Base-by-base conservation (phyloP, 2,888 invertebrate genomes). In the Kuschelorhynchus macadamiae region DNA sequence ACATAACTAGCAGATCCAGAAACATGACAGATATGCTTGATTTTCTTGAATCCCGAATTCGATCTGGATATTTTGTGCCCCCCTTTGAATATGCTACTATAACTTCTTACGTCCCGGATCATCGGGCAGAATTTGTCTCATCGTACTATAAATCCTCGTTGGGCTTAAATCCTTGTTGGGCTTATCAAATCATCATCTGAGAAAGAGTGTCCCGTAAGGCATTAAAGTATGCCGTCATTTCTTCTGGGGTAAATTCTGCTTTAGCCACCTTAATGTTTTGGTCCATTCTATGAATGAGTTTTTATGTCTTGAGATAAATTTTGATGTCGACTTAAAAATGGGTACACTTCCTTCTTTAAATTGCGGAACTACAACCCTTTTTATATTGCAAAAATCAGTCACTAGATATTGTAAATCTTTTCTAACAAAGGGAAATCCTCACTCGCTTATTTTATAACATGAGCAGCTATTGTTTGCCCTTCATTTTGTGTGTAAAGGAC, bases 351-450 rank as follows among this genome's bases (percentile, higher is more conserved):
- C n/a, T n/a, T n/a, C n/a, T n/a, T n/a, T n/a, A n/a, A n/a, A n/a
- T n/a, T n/a, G n/a, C n/a, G n/a, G n/a, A n/a, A n/a, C n/a, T n/a
- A n/a, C n/a, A n/a, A n/a, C 3, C 16, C 20, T 25, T n/a, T n/a
- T n/a, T n/a, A n/a, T 25, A 7, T 21, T 47, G 20, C 14, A 12
- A 4, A 47, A 16, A 14, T 52, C 12, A 33, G 1, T 12, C 11
- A 52, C 36, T 4, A 52, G 16, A 52, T 52, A 14, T 33, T 36
- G 32, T n/a, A 52, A 32, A 52, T 36, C 33, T 2, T 7, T 33
- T 1, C 52, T 2, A 12, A 14, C 32, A 33, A 52, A 52, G 36
- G 33, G 20, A 52, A 52, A n/a, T 14, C 52, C 52, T 33, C 52
- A 52, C 20, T 52, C 52, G 12, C 46, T 1, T 3, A 36, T 33